Evolutionary conservation across 2,113 vertebrate genomes (phyloP).

Genomic region (Donacobius atricapilla): DNA sequence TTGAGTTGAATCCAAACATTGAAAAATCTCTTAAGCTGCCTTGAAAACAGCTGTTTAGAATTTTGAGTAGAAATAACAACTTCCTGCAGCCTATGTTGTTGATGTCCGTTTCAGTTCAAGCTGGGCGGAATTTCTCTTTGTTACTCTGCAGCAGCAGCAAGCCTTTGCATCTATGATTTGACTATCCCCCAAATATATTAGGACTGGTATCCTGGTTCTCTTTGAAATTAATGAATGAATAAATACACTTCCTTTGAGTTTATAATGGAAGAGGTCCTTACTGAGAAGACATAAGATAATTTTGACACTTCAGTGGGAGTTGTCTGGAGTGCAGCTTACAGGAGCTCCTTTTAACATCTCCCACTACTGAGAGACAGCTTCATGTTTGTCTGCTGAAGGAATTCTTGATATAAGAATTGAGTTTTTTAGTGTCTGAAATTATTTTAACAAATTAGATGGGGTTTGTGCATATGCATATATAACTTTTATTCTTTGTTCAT

Average conservation of each 20-base stretch:
- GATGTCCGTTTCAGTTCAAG: background rate
- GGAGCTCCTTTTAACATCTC: background rate
- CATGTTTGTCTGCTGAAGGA: background rate
- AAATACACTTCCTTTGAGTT: background rate
- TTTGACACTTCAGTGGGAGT: background rate
- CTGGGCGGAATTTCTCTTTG: conserved; percentile 35
- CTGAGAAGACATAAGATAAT: background rate
- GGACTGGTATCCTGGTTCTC: background rate
- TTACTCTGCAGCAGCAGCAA: background rate
- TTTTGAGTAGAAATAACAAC: conserved; percentile 56
- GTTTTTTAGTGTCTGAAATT: background rate
- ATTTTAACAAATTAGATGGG: background rate
- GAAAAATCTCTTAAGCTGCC: conserved; percentile 47
- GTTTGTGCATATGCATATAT: background rate
- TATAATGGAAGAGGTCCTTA: background rate
- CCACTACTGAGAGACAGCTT: background rate
- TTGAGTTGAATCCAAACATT: conserved; percentile 51
- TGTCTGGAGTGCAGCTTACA: background rate
- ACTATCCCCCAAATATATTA: background rate
- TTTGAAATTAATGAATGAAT: background rate
- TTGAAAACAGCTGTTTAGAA: conserved; percentile 58
- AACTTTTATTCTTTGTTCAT: background rate
- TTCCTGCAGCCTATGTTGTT: conserved; percentile 36
- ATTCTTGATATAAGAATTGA: background rate
- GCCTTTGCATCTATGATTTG: background rate